Conservation (phyloP, 2,113 vertebrate species). For the Nettapus auritus region DNA sequence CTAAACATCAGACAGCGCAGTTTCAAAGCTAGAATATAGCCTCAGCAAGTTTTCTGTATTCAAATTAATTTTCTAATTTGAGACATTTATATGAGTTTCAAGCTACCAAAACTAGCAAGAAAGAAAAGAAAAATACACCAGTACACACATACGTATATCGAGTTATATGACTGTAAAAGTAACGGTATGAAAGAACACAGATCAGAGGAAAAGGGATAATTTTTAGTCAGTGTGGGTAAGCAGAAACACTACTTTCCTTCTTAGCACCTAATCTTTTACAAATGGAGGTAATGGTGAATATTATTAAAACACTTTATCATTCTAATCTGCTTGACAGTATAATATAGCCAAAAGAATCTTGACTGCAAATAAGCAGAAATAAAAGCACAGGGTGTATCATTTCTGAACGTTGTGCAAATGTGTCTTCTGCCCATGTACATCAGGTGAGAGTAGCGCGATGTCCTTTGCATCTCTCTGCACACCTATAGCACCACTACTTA, state of each 20-base stretch:
- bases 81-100: background rate
- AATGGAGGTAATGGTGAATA: background rate
- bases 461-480: background rate
- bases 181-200: background rate
- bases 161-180: background rate
- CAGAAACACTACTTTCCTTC: background rate
- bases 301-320: background rate
- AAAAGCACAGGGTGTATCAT: accelerated
- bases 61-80: background rate
- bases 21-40: background rate
- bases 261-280: background rate
- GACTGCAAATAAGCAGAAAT: background rate
- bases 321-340: background rate
- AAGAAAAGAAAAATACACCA: background rate
- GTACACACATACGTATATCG: background rate
- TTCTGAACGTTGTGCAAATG: background rate
- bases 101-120: background rate
- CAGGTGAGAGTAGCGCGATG: background rate
- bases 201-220: background rate
- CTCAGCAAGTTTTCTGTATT: background rate
- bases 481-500: background rate
- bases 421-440: background rate
- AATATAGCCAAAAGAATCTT: background rate
- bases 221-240: background rate
- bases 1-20: background rate